Percentiles rank a stretch among this genome's conserved stretches.
phyloP scores from a whole-genome alignment of 2,888 invertebrate species.

The Heterodera filipjevi region DNA sequence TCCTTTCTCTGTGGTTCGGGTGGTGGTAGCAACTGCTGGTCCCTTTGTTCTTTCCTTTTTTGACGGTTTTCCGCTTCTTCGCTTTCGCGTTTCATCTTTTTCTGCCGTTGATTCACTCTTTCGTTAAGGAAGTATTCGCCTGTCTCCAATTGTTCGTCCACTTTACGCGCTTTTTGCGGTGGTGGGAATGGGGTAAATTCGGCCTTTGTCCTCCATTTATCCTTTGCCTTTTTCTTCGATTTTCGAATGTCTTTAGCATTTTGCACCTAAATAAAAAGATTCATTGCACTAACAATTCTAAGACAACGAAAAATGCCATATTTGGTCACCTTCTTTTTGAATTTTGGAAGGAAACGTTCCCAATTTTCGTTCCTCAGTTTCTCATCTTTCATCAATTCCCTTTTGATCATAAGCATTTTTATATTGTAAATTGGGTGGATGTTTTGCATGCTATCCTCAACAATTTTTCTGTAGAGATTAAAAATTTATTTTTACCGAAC shows the following conservation, averaged over 20 bases:
- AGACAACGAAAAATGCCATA: constrained; percentile 16
- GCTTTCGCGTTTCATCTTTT: constrained; percentile 25
- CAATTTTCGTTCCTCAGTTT: constrained; percentile 88
- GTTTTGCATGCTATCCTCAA: constrained; percentile 96
- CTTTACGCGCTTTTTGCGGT: constrained; percentile 85
- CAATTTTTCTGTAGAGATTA: constrained; percentile 72
- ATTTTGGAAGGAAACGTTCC: constrained; percentile 94
- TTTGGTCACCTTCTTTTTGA: constrained; percentile 80
- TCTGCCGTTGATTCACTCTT: constrained; percentile 67
- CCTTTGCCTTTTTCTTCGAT: constrained; percentile 62
- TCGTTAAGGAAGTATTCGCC: constrained; percentile 93
- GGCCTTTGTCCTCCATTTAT: constrained; percentile 83
- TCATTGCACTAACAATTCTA: background rate
- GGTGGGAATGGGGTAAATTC: constrained; percentile 98
- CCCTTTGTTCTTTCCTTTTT: constrained; percentile 38
- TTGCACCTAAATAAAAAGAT: constrained; percentile 50
- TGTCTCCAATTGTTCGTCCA: constrained; percentile 87
- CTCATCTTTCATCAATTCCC: constrained; percentile 90
- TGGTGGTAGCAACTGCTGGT: constrained; percentile 41
- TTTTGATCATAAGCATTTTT: constrained; percentile 90
- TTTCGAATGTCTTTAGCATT: constrained; percentile 53
- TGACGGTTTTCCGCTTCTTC: constrained; percentile 40
- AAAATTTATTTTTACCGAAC: constrained; percentile 13
- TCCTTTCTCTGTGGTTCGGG: constrained; percentile 31
- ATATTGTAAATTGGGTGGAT: constrained; percentile 98